Base-by-base conservation (phyloP, 2,888 invertebrate species). In the Patella ulyssiponensis region DNA sequence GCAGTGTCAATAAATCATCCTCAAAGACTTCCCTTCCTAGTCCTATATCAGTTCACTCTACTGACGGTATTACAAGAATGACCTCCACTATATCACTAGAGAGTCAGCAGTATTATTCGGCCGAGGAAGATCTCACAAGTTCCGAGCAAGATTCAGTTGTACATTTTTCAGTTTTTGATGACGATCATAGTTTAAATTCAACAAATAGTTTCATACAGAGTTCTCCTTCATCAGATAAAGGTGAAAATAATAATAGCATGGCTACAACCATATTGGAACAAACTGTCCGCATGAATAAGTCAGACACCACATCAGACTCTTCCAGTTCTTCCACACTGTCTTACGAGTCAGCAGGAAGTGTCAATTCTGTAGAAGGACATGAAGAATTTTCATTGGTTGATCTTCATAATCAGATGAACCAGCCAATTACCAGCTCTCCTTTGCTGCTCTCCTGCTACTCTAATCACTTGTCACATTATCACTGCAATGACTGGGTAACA, bases 391-490 rank as follows among this genome's bases (percentile, higher is more conserved):
- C 88, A 7, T 11, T 53, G 9, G 73, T 98, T 0, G 97, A 98
- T 92, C 93, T 98, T 20, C 97, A 98, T 88, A 96, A 97, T 94
- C 98, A 98, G 93, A 95, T 97, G 51, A 96, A 96, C 90, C 94
- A 94, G 85, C 96, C 98, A 0, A 98, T 98, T 82, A 95, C 96
- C 9, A 97, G 98, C 88, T 98, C 98, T 0, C 97, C 98, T 0
- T 93, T 98, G 75, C 93, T 98, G 0, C 97, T 98, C 97, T 96
- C 97, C 5, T 97, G 97, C 88, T 98, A 98, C 90, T 86, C 88
- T 11, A 84, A 84, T 78, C 97, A 98, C 91, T 93, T 98, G 88
- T 96, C 97, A 3, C 97, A 97, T 92, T 95, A 88, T 72, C 88
- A 89, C 74, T 92, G 92, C 81, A 85, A 86, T 78, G 88, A 91